Percentiles rank a stretch among this genome's conserved stretches.
Evolutionary conservation across 2,113 vertebrate species (phyloP).

Genomic region (Muscicapa adusta): DNA sequence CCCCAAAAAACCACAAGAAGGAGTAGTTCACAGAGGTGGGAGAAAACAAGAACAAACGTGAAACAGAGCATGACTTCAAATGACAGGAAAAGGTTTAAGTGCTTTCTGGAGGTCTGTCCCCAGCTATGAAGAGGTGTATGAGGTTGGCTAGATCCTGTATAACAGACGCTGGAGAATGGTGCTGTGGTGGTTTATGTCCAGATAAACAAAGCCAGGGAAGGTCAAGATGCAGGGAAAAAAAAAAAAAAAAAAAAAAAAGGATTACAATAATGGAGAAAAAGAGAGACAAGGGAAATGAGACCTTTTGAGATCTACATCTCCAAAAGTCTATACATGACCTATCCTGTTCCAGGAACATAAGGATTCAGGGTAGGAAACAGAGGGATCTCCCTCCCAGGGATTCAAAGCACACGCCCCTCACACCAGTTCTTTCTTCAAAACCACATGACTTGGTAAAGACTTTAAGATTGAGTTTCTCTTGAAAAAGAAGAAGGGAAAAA

Average conservation of each 20-base stretch:
- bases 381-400: neutral
- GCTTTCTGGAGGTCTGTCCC: neutral
- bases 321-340: neutral
- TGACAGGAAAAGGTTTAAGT: neutral
- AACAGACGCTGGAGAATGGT: neutral
- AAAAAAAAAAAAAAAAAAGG: neutral
- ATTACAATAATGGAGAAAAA: neutral
- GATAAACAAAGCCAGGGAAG: neutral
- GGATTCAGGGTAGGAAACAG: neutral
- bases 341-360: accelerated
- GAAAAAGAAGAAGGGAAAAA: neutral
- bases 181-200: neutral
- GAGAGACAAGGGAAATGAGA: neutral
- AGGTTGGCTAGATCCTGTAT: accelerated
- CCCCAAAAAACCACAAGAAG: neutral
- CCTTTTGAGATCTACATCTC: neutral
- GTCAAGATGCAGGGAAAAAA: neutral
- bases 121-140: neutral
- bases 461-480: neutral
- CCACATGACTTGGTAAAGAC: neutral
- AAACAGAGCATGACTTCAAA: neutral
- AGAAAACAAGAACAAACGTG: neutral
- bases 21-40: neutral
- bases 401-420: neutral
- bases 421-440: neutral